A percentile compares a stretch with the other conserved stretches of the same genome.
Conservation (phyloP, 2,888 invertebrate species). For the Drosophila paucipuncta region DNA sequence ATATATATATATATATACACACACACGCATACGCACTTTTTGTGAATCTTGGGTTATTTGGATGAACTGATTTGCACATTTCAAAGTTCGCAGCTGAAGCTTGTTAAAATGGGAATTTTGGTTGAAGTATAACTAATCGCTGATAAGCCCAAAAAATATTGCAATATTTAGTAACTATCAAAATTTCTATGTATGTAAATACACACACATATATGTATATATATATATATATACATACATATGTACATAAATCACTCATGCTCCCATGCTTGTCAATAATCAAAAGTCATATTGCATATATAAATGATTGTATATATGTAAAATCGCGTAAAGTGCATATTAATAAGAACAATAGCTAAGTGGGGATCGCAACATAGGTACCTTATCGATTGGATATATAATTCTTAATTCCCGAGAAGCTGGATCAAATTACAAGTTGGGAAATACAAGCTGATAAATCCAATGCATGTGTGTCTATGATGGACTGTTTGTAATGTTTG, state of each 20-base stretch:
- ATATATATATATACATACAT: background rate
- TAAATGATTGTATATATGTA: background rate
- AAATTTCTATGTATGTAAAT: background rate
- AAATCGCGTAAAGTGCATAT: conserved; percentile 14
- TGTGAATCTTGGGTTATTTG: conserved; percentile 43
- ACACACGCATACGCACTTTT: conserved; percentile 14
- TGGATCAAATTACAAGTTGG: conserved; percentile 5
- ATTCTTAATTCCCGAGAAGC: background rate
- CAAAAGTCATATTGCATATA: conserved; percentile 11
- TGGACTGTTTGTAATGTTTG: conserved; percentile 26
- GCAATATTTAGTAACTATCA: conserved; percentile 4
- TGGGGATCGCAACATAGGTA: conserved; percentile 4
- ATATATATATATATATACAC: background rate
- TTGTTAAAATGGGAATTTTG: conserved; percentile 4
- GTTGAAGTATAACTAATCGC: conserved; percentile 23
- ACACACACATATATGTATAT: background rate
- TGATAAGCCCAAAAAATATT: conserved; percentile 5
- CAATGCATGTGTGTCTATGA: conserved; percentile 7
- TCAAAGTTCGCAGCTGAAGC: conserved; percentile 25
- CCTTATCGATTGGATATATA: background rate
- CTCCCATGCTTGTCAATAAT: conserved; percentile 16
- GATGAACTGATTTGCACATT: conserved; percentile 32
- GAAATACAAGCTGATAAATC: background rate
- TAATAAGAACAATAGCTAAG: conserved; percentile 1
- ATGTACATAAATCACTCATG: conserved; percentile 1